phyloP scores from a whole-genome alignment of 2,888 invertebrate genomes.

The Crepidodera aurea region DNA sequence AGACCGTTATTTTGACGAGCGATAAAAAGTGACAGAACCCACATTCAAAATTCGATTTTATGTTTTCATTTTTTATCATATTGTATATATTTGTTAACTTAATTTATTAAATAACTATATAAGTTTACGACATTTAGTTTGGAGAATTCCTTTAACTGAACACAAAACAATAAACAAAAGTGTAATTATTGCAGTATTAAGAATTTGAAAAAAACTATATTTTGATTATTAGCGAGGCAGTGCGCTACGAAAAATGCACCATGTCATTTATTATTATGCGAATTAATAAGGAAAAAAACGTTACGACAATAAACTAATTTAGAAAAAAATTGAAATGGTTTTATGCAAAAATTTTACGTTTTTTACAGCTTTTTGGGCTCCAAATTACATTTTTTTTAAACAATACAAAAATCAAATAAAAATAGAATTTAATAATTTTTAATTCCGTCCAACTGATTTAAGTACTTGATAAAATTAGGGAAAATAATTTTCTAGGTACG shows the following conservation, averaged over 20 bases:
- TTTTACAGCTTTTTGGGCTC: too few species aligned
- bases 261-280: neutral
- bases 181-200: conserved; percentile 1
- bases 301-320: neutral
- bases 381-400: too few species aligned
- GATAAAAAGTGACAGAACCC: too few species aligned
- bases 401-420: neutral
- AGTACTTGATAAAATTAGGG: neutral
- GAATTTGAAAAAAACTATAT: neutral
- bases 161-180: neutral
- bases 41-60: neutral
- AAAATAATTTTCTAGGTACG: neutral
- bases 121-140: neutral
- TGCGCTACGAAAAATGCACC: neutral
- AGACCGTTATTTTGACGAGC: too few species aligned
- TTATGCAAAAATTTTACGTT: too few species aligned
- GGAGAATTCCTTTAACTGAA: neutral
- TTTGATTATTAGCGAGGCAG: neutral
- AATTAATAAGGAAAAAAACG: too few species aligned
- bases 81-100: neutral
- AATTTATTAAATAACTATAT: conserved; percentile 1
- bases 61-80: neutral
- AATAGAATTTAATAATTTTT: neutral
- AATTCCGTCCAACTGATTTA: neutral
- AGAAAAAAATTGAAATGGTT: too few species aligned